phyloP scores from a whole-genome alignment of 2,797 vertebrate genomes.

The Pseudomugil tenellus region DNA sequence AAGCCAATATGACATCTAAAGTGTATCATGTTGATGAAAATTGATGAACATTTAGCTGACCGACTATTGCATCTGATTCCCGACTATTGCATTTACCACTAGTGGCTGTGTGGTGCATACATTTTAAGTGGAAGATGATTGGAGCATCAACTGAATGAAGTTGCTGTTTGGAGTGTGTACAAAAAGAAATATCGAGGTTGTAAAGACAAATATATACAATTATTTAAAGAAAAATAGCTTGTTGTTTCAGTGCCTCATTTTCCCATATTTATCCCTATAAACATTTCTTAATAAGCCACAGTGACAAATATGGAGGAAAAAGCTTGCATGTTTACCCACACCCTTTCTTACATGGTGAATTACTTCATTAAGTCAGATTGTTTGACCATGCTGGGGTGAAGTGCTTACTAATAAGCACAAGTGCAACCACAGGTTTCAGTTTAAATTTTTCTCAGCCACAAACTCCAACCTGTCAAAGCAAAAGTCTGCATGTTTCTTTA shows the following conservation, averaged over 20 bases:
- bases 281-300: slow-evolving; percentile 6
- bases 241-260: slow-evolving; percentile 1
- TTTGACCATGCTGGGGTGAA: neutral
- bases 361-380: slow-evolving; percentile 4
- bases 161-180: neutral
- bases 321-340: slow-evolving; percentile 15
- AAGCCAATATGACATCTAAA: slow-evolving; percentile 31
- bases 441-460: slow-evolving; percentile 14
- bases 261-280: neutral
- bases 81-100: slow-evolving; percentile 14
- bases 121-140: slow-evolving; percentile 5
- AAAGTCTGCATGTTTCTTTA: neutral
- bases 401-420: slow-evolving; percentile 13
- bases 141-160: neutral
- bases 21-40: slow-evolving; percentile 48
- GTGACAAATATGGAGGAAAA: slow-evolving; percentile 21
- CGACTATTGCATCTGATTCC: slow-evolving; percentile 19
- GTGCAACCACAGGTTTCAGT: slow-evolving; percentile 10
- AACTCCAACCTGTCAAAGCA: neutral
- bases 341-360: slow-evolving; percentile 27
- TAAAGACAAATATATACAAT: neutral
- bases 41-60: slow-evolving; percentile 34
- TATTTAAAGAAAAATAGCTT: neutral
- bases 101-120: slow-evolving; percentile 7
- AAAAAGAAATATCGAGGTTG: neutral